Conservation (phyloP, 2,888 invertebrate genomes). For the Esperia sulphurella region DNA sequence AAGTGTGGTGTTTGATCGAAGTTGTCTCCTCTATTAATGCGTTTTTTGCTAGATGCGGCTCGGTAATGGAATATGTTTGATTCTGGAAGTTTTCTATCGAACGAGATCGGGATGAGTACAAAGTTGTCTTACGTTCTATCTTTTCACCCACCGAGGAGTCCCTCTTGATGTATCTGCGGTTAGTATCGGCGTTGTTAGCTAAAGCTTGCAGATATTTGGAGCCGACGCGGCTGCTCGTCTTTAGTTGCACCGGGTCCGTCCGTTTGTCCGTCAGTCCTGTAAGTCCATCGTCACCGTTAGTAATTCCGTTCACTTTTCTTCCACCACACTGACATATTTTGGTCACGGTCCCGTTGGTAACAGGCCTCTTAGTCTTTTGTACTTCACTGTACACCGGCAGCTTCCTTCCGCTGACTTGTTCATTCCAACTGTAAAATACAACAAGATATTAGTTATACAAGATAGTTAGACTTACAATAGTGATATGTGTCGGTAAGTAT, state of each 20-base stretch:
- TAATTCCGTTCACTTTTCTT: constrained; percentile 57
- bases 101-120: constrained; percentile 62
- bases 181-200: constrained; percentile 45
- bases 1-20: constrained; percentile 65
- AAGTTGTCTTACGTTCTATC: constrained; percentile 41
- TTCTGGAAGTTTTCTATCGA: constrained; percentile 74
- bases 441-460: constrained; percentile 5
- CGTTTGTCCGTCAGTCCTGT: constrained; percentile 42
- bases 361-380: constrained; percentile 74
- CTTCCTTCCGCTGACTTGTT: constrained; percentile 73
- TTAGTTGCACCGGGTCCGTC: constrained; percentile 52
- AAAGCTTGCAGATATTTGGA: constrained; percentile 71
- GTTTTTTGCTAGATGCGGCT: constrained; percentile 41
- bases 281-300: constrained; percentile 40
- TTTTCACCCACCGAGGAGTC: constrained; percentile 64
- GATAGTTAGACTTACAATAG: background rate
- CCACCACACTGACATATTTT: constrained; percentile 68
- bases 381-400: constrained; percentile 75
- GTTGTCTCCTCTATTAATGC: constrained; percentile 55
- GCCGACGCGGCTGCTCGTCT: constrained; percentile 69
- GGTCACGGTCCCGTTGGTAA: constrained; percentile 61
- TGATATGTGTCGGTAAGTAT: background rate
- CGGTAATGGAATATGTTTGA: constrained; percentile 42
- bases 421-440: constrained; percentile 70
- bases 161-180: constrained; percentile 55